Base-by-base conservation (phyloP, 1,140 invertebrate species). In the Patella vulgata region DNA sequence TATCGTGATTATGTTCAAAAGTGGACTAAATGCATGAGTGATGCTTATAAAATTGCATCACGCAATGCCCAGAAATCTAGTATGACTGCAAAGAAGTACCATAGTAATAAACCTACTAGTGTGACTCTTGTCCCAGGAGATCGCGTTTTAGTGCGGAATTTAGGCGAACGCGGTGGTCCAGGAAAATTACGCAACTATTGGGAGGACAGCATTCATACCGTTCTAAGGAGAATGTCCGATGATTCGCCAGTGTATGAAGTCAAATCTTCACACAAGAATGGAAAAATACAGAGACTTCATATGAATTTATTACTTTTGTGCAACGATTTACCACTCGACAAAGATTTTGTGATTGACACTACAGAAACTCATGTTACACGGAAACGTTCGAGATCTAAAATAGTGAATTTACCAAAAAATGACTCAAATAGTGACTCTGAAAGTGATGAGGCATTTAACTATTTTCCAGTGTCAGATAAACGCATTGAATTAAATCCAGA, bases 221-320 rank as follows among this genome's bases (percentile, higher is more conserved):
- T 68, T 3, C 58, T 71, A 0, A 4, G 39, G 17, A 48, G 40
- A 3, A n/a, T 52, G 25, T 5, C 33, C 5, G 27, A 65, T 5
- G 62, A 74, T 23, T 58, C 50, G 21, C 62, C 65, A 30, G 68
- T 71, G 8, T 68, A n/a, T n/a, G n/a, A n/a, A n/a, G n/a, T n/a
- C 68, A 36, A 57, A 55, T 8, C 59, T 74, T 1, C 28, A 43
- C 28, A 21, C 44, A 6, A 61, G 68, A 44, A 19, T 33, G 40
- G 36, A 51, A 6, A 27, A 33, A 21, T 27, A 4, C 52, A 63
- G 28, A 19, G n/a, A 21, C 42, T 68, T 8, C 60, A 68, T 43
- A 5, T 59, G n/a, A 70, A 61, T 46, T 36, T 66, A 42, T 40
- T 63, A 33, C 42, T 61, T 1, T 52, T 36, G 33, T 36, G 33